Percentiles rank a stretch among this genome's conserved stretches.
These are phyloP conservation scores for Polypterus senegalus DNA, from an alignment of 2,113 vertebrate genomes.

Conservation along the genomic window DNA sequence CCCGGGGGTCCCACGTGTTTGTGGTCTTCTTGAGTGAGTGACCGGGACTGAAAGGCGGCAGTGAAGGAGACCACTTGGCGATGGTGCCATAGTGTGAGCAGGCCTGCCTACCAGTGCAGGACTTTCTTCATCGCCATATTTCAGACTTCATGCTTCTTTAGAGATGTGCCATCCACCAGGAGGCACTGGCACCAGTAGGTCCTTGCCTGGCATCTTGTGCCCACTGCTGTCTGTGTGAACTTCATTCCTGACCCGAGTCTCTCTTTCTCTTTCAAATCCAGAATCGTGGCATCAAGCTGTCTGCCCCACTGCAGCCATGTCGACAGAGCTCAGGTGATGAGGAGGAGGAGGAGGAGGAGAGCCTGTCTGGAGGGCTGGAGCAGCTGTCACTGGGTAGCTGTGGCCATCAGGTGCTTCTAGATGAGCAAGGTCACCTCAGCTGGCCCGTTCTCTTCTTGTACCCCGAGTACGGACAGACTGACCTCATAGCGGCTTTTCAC, in stretches of 20 bases:
- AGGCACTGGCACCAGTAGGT: too few species aligned
- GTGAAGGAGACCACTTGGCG: too few species aligned
- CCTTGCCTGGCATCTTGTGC: too few species aligned
- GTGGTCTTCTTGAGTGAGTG: too few species aligned
- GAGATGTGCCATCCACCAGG: too few species aligned
- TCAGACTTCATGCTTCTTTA: too few species aligned
- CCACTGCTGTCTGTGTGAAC: not conserved
- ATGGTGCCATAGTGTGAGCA: too few species aligned
- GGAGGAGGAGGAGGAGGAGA: conserved; percentile 31
- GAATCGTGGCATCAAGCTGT: conserved; percentile 69
- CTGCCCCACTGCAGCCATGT: conserved; percentile 20
- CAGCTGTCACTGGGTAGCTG: conserved; percentile 46
- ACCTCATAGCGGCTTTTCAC: conserved; percentile 79
- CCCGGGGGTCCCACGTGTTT: too few species aligned
- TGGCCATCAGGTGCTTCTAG: conserved; percentile 53
- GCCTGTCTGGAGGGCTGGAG: conserved; percentile 30
- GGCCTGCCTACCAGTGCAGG: too few species aligned
- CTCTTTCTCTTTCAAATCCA: conserved; percentile 19
- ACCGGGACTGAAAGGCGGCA: too few species aligned
- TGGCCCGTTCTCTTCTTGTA: conserved; percentile 93
- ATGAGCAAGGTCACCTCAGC: conserved; percentile 61
- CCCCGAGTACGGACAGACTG: conserved; percentile 79
- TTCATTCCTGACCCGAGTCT: not conserved
- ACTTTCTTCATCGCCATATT: too few species aligned
- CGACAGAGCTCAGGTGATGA: conserved; percentile 35